These are phyloP conservation scores for Drosophila colorata DNA, from an alignment of 2,888 invertebrate species.

Conservation along the genomic window DNA sequence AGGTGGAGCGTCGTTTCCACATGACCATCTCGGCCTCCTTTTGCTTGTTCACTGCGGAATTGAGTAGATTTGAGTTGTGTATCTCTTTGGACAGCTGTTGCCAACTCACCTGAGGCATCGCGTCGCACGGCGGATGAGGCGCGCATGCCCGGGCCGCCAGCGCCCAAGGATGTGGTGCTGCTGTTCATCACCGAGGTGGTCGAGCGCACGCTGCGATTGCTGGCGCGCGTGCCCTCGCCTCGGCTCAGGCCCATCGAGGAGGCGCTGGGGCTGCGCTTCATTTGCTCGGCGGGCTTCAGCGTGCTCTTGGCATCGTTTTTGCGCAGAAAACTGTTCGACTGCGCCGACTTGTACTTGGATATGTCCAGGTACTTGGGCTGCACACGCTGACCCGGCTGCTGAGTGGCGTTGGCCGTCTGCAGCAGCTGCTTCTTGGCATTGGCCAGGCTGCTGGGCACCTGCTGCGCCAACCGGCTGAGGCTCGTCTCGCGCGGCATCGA, in stretches of 20 bases:
- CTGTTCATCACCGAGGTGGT: constrained; percentile 79
- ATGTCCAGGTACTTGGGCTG: constrained; percentile 88
- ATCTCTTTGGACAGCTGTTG: neutral
- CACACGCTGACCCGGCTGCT: constrained; percentile 71
- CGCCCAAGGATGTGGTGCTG: constrained; percentile 76
- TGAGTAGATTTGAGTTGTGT: neutral
- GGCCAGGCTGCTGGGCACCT: constrained; percentile 84
- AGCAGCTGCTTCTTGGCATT: constrained; percentile 85
- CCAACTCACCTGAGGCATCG: constrained; percentile 80
- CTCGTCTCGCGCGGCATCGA: constrained; percentile 85
- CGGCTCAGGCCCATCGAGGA: constrained; percentile 83
- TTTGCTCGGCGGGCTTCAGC: constrained; percentile 77
- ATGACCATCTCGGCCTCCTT: constrained; percentile 95
- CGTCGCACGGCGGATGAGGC: constrained; percentile 80
- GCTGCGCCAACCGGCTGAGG: constrained; percentile 83
- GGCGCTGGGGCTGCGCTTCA: constrained; percentile 85
- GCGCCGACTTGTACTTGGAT: constrained; percentile 87
- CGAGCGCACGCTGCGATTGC: constrained; percentile 84
- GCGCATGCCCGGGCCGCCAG: constrained; percentile 49
- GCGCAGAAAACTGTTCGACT: constrained; percentile 86
- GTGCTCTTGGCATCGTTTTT: constrained; percentile 87
- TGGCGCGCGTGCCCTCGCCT: constrained; percentile 81
- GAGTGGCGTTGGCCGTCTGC: constrained; percentile 82
- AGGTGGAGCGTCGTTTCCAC: constrained; percentile 97
- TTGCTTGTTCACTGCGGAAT: constrained; percentile 87